Conservation (phyloP, 2,797 vertebrate genomes). For the Amphiprion clarkii region DNA sequence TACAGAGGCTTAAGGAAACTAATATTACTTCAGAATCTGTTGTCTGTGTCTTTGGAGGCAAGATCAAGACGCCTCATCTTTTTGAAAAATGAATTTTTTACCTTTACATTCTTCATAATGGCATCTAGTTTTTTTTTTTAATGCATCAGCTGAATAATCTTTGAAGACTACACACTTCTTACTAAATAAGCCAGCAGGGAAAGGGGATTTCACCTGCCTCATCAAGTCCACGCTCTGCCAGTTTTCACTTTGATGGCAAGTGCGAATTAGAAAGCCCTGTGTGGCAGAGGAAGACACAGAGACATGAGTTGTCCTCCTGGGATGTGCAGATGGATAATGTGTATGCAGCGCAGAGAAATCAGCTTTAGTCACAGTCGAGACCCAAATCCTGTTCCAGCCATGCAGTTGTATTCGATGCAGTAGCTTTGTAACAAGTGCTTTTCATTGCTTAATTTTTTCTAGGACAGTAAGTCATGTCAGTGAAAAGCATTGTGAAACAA, state of each 20-base stretch:
- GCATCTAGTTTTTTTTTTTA: constrained; percentile 26
- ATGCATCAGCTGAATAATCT: constrained; percentile 44
- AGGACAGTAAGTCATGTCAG: neutral
- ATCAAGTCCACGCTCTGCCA: constrained; percentile 38
- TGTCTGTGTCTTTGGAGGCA: neutral
- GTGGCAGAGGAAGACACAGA: constrained; percentile 39
- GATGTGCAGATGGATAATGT: constrained; percentile 2
- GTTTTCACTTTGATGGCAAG: constrained; percentile 35
- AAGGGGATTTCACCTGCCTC: constrained; percentile 24
- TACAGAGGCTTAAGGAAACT: neutral
- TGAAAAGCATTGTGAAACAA: neutral
- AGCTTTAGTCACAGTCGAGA: neutral
- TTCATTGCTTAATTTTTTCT: neutral
- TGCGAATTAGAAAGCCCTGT: constrained; percentile 46
- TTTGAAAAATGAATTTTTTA: constrained; percentile 15
- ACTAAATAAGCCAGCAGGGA: constrained; percentile 38
- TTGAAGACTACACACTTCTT: constrained; percentile 35
- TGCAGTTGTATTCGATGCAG: neutral
- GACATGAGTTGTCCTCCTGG: constrained; percentile 22
- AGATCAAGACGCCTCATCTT: neutral
- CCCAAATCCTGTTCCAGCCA: neutral
- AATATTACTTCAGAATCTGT: neutral
- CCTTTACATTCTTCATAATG: constrained; percentile 20
- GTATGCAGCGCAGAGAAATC: constrained; percentile 4
- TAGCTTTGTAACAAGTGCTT: neutral